Evolutionary conservation across 2,797 vertebrate genomes (phyloP), one percentile per base, ranked within the genome.

Genomic region (Sandelia bainsii): DNA sequence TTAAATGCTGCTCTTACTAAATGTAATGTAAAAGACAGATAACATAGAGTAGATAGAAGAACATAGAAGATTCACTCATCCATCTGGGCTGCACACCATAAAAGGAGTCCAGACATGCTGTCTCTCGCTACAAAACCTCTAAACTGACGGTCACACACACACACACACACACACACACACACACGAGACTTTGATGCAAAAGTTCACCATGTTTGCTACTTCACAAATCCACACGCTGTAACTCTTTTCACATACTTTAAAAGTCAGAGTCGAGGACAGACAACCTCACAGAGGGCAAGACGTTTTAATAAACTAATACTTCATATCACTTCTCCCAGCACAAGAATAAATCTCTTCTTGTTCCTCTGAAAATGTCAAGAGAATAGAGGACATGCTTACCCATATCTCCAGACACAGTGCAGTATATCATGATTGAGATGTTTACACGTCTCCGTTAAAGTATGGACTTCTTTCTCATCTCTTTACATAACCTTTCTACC

Each of bases 361-460:
- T 70, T 76, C 54, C 67, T 60, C 46, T 60, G 69, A 54, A 84
- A 84, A 87, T 84, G 75, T 81, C 73, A 81, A 68, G 62, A 66
- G 54, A 68, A 27, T 23, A 13, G 23, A 69, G 49, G 51, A 72
- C 32, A 16, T 27, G 19, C n/a, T 62, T 22, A 6, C 10, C 17
- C 7, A 22, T 14, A 9, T 68, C 39, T 75, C 42, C 48, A 16
- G 42, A 62, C 25, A 40, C 68, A 20, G 34, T 40, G 22, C 40
- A 46, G 5, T 27, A 23, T 17, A 8, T 51, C 6, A 16, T 50
- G 16, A 53, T 10, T n/a, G 19, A 44, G n/a, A 39, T 71, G 37
- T 60, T 57, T 52, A 44, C 17, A 8, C 45, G 27, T 54, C 10
- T 61, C 5, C 46, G 27, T 40, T 52, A 52, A 61, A 69, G 60